phyloP scores from a whole-genome alignment of 2,888 invertebrate species.

The Biston stratarius region DNA sequence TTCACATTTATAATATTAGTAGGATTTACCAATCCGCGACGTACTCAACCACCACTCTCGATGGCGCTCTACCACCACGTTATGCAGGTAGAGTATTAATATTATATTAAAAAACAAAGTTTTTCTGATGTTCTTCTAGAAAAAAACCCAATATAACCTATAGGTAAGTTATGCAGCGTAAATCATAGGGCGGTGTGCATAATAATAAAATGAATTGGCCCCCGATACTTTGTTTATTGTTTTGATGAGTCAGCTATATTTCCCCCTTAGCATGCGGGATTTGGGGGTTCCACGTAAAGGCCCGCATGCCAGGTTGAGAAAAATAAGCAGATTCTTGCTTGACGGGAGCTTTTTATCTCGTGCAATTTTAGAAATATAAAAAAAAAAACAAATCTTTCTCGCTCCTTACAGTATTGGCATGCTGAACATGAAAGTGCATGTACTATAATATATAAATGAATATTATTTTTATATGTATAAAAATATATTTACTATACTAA shows the following conservation, averaged over 20 bases:
- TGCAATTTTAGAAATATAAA: neutral
- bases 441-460: too few species aligned
- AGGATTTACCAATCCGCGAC: too few species aligned
- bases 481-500: too few species aligned
- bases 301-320: slow-evolving; percentile 72
- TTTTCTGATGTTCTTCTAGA: neutral
- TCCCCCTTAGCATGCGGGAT: slow-evolving; percentile 63
- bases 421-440: too few species aligned
- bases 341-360: slow-evolving; percentile 33
- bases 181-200: slow-evolving; percentile 84
- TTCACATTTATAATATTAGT: too few species aligned
- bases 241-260: slow-evolving; percentile 84
- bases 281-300: slow-evolving; percentile 50
- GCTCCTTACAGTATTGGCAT: too few species aligned
- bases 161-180: slow-evolving; percentile 74
- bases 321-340: slow-evolving; percentile 59
- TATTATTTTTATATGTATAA: too few species aligned
- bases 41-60: too few species aligned
- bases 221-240: slow-evolving; percentile 87
- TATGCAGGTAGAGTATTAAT: too few species aligned
- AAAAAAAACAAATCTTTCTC: too few species aligned
- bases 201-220: slow-evolving; percentile 84
- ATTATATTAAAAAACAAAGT: too few species aligned
- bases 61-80: too few species aligned
- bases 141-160: slow-evolving; percentile 33